Evolutionary conservation across 1,140 invertebrate genomes (phyloP), one percentile per base, ranked within the genome.

Genomic region (Melitaea cinxia): DNA sequence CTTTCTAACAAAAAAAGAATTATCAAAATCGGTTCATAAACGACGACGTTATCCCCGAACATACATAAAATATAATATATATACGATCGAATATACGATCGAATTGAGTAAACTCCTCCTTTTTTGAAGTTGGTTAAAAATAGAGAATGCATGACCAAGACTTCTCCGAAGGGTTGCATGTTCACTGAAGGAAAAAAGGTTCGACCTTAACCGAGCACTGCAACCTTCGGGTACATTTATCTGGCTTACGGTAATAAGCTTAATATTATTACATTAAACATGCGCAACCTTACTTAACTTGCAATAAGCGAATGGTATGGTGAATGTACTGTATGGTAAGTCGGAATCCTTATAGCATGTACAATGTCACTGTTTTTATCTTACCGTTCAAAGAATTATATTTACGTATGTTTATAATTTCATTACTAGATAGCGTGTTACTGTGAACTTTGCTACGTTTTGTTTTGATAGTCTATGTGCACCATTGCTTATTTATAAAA

Each of bases 241-340:
- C 68, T 65, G 62, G 68, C 62, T 70, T 70, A 70, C 39, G 61
- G 57, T 70, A 70, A 70, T 65, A 49, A 56, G 68, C 68, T 70
- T 70, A 70, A 55, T 65, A 65, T 65, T 70, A 70, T 70, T 65
- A 70, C 63, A 70, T 70, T 70, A 70, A 17, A 52, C 56, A 65
- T 59, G 52, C 23, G 62, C 63, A 65, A 70, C 68, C 62, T 35
- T 65, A 60, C 52, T 59, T 65, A 50, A 57, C 50, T 21, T 42
- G 5, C 37, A 35, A 47, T 61, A 49, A 47, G 49, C 15, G 30
- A 47, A n/a, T n/a, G n/a, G n/a, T n/a, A n/a, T n/a, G n/a, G n/a
- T n/a, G n/a, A n/a, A n/a, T n/a, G n/a, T n/a, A n/a, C 15, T 21
- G 50, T 55, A 60, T 39, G 19, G 21, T 39, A 60, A 66, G 56